Base-by-base conservation (phyloP, 2,113 vertebrate species). In the Clarias magur region DNA sequence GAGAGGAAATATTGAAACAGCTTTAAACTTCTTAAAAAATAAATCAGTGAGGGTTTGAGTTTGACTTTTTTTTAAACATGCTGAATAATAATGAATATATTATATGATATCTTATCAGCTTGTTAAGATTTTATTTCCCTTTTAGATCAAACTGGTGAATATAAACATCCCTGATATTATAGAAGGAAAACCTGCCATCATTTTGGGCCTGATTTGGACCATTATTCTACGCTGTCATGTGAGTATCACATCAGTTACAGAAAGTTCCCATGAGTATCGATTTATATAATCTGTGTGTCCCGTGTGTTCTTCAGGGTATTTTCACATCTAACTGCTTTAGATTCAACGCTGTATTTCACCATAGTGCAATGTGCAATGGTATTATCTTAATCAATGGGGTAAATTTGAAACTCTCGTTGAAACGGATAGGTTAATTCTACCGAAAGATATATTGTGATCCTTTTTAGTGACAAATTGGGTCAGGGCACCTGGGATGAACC, bases 141-240 rank as follows among this genome's bases (percentile, higher is more conserved):
- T 80, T 63, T 56, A 99, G 98, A 95, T 99, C 90, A 98, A 98
- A 90, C 90, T 98, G 90, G 97, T 98, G 91, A 98, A 99, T 93
- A 97, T 99, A 93, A 97, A 98, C 91, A 94, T 98, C 89, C 84
- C 97, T 91, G 97, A 99, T 92, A 96, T 99, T 89, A 92, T 96
- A 85, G 97, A 97, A 79, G 98, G 98, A 89, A 97, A 96, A 59
- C 97, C 97, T 38, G 96, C 97, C 87, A 97, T 98, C 91, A 95
- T 98, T 89, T 96, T 99, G 48, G 97, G 97, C 83, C 94, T 99
- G 9, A 94, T 98, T 89, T 99, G 98, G 98, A 96, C 95, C 90
- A 96, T 99, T 92, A 98, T 99, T 90, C 93, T 97, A 89, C 96
- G 96, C 93, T 98, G 97, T 92, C 97, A 99, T 81, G 98, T 99